These are phyloP conservation scores for Thereva nobilitata DNA, from an alignment of 2,888 invertebrate genomes.

Conservation along the genomic window DNA sequence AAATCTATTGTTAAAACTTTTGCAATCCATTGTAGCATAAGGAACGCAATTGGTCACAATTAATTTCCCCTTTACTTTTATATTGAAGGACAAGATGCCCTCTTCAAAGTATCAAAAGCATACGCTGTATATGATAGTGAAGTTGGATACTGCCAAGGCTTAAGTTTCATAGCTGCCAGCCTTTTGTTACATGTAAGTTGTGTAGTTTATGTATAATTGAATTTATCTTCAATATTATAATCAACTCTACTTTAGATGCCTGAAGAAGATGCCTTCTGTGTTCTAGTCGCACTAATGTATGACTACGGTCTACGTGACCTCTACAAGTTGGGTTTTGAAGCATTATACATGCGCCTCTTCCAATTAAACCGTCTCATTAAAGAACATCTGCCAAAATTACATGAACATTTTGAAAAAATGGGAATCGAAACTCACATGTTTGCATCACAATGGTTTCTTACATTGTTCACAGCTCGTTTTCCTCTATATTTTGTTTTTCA, in stretches of 20 bases:
- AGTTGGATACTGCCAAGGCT: constrained; percentile 98
- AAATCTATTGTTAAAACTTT: background rate
- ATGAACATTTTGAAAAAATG: constrained; percentile 78
- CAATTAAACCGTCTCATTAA: constrained; percentile 88
- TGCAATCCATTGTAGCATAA: background rate
- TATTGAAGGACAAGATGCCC: constrained; percentile 84
- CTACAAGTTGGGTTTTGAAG: constrained; percentile 96
- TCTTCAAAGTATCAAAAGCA: constrained; percentile 94
- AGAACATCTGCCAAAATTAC: constrained; percentile 81
- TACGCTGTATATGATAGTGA: constrained; percentile 97
- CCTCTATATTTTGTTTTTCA: constrained; percentile 96
- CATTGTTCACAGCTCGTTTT: constrained; percentile 98
- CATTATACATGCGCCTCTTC: constrained; percentile 90
- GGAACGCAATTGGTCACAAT: background rate
- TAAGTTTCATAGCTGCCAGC: constrained; percentile 97
- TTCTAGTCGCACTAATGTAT: constrained; percentile 95
- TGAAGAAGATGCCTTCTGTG: constrained; percentile 98
- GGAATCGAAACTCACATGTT: constrained; percentile 98
- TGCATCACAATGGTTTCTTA: constrained; percentile 99
- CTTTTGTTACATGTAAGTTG: constrained; percentile 87
- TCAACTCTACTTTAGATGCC: constrained; percentile 80
- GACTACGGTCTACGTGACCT: constrained; percentile 92
- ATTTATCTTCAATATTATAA: background rate
- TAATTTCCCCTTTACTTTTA: constrained; percentile 12
- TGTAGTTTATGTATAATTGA: background rate